Base-by-base conservation (phyloP, 2,797 vertebrate genomes). In the Trachurus trachurus region DNA sequence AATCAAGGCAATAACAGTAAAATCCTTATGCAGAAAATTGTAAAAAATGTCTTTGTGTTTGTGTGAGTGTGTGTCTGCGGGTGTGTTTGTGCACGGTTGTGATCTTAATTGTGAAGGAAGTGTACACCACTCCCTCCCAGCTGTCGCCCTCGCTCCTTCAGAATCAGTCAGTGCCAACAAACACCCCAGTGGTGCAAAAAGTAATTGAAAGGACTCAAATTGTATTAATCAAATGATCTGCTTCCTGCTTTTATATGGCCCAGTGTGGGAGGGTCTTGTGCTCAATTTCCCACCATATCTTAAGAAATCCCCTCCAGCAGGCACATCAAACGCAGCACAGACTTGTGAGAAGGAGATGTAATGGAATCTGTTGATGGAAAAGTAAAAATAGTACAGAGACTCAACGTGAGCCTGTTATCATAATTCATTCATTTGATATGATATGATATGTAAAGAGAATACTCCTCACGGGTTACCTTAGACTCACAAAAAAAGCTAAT, bases 1-100 rank as follows among this genome's bases (percentile, higher is more conserved):
- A 90, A 86, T 90, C 87, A 86, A 79, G 83, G 78, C 81, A 82
- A 87, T 88, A 89, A 87, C 78, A 76, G 34, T 90, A 84, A 90
- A 93, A 84, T 29, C 68, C 9, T 72, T 39, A 47, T 47, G 71
- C 71, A 76, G 62, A 74, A 75, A 83, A 82, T 52, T 69, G 65
- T 81, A 11, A 21, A 10, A 22, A 16, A 37, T 37, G 6, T 44
- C 19, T 16, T 64, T 59, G 13, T 29, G 44, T 56, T 66, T 40
- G 68, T 54, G 64, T 54, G 40, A 49, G 53, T 66, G n/a, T 66
- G 53, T 61, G 26, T 73, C 16, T 74, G 6, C 26, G 31, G 67
- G 53, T 70, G n/a, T 68, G 2, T 47, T 19, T 26, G 21, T 78
- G 58, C 69, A 12, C 62, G 57, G 49, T 50, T 71, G 40, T 70